These are phyloP conservation scores for Amphiprion clarkii DNA, from an alignment of 2,797 vertebrate genomes.

Conservation along the genomic window DNA sequence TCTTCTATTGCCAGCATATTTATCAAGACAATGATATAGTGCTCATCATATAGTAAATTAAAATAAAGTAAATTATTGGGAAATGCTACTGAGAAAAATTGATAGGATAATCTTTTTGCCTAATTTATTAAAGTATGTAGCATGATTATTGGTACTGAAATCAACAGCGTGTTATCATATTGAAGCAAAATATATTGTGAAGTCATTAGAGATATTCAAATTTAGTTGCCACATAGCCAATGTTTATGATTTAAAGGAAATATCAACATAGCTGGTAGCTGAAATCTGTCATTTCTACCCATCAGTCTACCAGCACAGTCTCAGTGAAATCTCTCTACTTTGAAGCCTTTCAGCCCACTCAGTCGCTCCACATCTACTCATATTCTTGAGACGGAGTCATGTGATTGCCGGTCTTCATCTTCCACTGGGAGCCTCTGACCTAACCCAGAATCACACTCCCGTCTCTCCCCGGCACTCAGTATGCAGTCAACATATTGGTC, in stretches of 20 bases:
- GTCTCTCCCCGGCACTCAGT: constrained; percentile 39
- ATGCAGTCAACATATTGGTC: constrained; percentile 42
- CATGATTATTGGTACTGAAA: not conserved
- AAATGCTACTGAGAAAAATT: not conserved
- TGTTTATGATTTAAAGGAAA: not conserved
- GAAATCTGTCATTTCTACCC: not conserved
- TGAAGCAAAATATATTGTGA: not conserved
- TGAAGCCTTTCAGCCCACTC: constrained; percentile 21
- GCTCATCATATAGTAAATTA: not conserved
- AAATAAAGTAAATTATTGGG: not conserved
- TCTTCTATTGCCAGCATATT: too few relatives aligned
- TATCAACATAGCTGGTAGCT: not conserved
- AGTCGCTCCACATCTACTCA: constrained; percentile 13
- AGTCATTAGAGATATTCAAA: not conserved
- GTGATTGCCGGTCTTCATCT: constrained; percentile 18
- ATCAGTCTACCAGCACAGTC: not conserved
- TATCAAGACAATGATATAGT: too few relatives aligned
- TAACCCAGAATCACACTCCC: constrained; percentile 36
- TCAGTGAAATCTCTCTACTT: not conserved
- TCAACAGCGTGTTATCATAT: not conserved
- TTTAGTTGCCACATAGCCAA: not conserved
- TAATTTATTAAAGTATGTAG: not conserved
- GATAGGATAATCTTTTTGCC: not conserved
- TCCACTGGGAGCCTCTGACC: constrained; percentile 43
- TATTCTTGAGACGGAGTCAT: constrained; percentile 14